Evolutionary conservation across 2,888 invertebrate genomes (phyloP).

Genomic region (Scaptomyza reducta): DNA sequence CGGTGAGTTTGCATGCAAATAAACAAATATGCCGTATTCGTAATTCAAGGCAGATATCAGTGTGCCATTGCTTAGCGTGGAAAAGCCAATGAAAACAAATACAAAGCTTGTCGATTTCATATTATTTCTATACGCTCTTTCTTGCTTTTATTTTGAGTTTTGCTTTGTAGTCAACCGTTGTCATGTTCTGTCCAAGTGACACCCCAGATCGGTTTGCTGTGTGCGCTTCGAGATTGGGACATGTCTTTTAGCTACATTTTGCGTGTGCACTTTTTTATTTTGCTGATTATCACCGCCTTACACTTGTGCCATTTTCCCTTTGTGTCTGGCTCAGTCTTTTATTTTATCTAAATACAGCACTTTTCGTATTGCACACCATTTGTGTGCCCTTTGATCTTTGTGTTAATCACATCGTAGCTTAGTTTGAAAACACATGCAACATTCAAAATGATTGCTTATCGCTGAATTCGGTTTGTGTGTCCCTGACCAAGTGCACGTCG

Average conservation of each 20-base stretch:
- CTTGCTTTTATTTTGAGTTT: constrained; percentile 6
- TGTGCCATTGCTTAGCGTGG: constrained; percentile 49
- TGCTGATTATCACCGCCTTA: constrained; percentile 6
- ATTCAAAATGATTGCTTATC: constrained; percentile 48
- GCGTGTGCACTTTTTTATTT: constrained; percentile 30
- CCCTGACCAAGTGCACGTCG: constrained; percentile 74
- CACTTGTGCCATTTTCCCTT: constrained; percentile 33
- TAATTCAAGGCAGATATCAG: constrained; percentile 53
- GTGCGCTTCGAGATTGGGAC: constrained; percentile 51
- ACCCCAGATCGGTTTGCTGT: constrained; percentile 54
- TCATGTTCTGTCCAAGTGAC: constrained; percentile 39
- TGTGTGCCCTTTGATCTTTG: constrained; percentile 24
- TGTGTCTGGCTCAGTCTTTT: constrained; percentile 1
- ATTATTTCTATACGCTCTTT: constrained; percentile 46
- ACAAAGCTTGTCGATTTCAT: constrained; percentile 51
- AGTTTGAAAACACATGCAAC: constrained; percentile 36
- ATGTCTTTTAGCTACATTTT: constrained; percentile 57
- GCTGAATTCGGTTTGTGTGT: constrained; percentile 22
- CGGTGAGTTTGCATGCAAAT: constrained; percentile 49
- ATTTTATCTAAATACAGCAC: constrained; percentile 31
- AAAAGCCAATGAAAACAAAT: constrained; percentile 60
- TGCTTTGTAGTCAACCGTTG: constrained; percentile 45
- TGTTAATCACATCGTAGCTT: constrained; percentile 8
- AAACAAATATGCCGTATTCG: constrained; percentile 41
- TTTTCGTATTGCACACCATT: constrained; percentile 16